Evolutionary conservation across 2,113 vertebrate genomes (phyloP), one percentile per base, ranked within the genome.

Genomic region (Indri indri): DNA sequence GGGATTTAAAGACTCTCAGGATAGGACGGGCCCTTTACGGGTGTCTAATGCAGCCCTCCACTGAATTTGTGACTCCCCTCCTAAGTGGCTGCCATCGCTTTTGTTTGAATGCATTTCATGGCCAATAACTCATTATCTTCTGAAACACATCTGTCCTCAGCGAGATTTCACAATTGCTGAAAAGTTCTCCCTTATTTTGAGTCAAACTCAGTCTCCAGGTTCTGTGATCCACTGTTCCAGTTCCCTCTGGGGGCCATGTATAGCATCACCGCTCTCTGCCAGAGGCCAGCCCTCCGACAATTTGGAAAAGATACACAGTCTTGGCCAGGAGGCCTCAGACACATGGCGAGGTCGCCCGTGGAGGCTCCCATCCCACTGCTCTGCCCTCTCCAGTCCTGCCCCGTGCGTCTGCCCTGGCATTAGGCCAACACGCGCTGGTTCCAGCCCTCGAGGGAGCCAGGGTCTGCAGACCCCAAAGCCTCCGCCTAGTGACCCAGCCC

Each of bases 301-400:
- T 52, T 27, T 3, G 13, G 54, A n/a, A 59, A 70, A 70, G 91
- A 89, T 50, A 23, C 6, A 40, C 0, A 4, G 13, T 45, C 7
- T 30, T 32, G 59, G 42, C 25, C 70, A 63, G 71, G 54, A 61
- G 22, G 37, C 37, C 34, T 59, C 59, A 20, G 74, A 14, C 20
- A 81, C 1, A 20, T 0, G 17, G 34, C 1, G 2, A 61, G 37
- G 16, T 22, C 42, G 8, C 71, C 45, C 3, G 0, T 0, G 47
- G 54, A 34, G 77, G 42, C 16, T n/a, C 71, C 54, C 23, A 18
- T 37, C 54, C 45, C 84, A 17, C 37, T 22, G 61, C 45, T 70
- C 84, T 54, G 13, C n/a, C 73, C n/a, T 0, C 10, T 50, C 59
- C 11, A 6, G 25, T 45, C 27, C 70, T n/a, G 34, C 20, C n/a